These are phyloP conservation scores for Threskiornis aethiopicus DNA, from an alignment of 2,797 vertebrate species.

Conservation along the genomic window DNA sequence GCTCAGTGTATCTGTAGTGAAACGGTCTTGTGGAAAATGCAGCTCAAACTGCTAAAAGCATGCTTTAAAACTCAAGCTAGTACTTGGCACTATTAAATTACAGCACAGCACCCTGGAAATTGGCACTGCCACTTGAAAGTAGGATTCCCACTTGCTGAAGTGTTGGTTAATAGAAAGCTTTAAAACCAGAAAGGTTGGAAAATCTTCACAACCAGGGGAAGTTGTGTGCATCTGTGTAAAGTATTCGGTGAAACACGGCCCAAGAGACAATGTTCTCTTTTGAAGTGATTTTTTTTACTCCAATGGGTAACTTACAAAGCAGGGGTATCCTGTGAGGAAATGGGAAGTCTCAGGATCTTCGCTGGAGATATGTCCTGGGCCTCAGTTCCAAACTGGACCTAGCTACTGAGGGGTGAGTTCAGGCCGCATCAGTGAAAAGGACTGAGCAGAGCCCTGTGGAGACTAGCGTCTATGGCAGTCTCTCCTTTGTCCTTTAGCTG, in stretches of 20 bases:
- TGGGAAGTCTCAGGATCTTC: not conserved
- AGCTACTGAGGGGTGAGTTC: not conserved
- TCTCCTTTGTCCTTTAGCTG: not conserved
- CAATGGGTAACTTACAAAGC: not conserved
- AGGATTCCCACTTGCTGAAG: not conserved
- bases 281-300: not conserved
- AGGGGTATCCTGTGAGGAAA: not conserved
- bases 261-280: not conserved
- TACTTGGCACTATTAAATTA: not conserved
- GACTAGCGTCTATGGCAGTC: not conserved
- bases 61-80: constrained; percentile 13
- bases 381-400: not conserved
- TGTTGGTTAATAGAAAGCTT: not conserved
- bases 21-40: not conserved
- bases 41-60: constrained; percentile 5
- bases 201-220: not conserved
- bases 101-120: not conserved
- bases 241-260: not conserved
- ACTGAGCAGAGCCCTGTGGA: not conserved
- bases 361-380: not conserved
- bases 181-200: not conserved
- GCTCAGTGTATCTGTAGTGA: not conserved
- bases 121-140: not conserved
- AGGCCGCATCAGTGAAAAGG: not conserved
- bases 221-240: not conserved